Percentiles rank a stretch among this genome's conserved stretches.
These are phyloP conservation scores for Drosophila nigrodunni DNA, from an alignment of 1,140 invertebrate genomes.

Conservation along the genomic window DNA sequence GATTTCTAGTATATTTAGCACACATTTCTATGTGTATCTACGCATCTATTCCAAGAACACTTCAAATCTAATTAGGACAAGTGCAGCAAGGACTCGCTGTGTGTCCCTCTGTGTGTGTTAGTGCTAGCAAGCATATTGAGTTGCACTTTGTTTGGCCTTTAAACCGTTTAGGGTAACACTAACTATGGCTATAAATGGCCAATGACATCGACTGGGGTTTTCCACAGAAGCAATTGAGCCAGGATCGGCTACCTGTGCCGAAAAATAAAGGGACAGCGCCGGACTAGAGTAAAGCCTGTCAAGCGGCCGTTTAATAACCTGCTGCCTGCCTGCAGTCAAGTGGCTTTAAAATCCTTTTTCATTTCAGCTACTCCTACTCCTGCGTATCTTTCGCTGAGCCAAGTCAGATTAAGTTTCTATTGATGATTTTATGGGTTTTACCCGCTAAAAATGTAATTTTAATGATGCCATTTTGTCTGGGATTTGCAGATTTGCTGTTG, in stretches of 20 bases:
- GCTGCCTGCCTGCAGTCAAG: conserved; percentile 41
- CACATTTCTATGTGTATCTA: too few relatives aligned
- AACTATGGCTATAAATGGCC: conserved; percentile 4
- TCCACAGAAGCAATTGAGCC: conserved; percentile 42
- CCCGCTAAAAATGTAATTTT: conserved; percentile 62
- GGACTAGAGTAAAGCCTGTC: conserved; percentile 12
- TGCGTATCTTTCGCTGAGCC: not conserved
- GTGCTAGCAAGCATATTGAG: conserved; percentile 24
- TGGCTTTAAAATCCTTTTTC: conserved; percentile 38
- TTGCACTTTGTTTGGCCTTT: conserved; percentile 3
- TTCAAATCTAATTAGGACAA: conserved; percentile 53
- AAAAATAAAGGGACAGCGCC: too few relatives aligned
- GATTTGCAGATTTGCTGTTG: conserved; percentile 4
- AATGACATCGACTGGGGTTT: conserved; percentile 41
- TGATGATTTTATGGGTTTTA: conserved; percentile 82
- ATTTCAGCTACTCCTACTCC: too few relatives aligned
- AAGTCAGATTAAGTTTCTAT: conserved; percentile 49
- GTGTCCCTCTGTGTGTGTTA: not conserved
- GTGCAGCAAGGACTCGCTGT: not conserved
- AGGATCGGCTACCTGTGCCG: not conserved
- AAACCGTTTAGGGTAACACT: not conserved
- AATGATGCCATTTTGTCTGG: conserved; percentile 74
- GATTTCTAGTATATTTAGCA: not conserved
- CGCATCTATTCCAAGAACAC: conserved; percentile 38
- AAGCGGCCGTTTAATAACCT: not conserved